phyloP scores from a whole-genome alignment of 2,113 vertebrate species.

The Petrocephalus microphthalmus region DNA sequence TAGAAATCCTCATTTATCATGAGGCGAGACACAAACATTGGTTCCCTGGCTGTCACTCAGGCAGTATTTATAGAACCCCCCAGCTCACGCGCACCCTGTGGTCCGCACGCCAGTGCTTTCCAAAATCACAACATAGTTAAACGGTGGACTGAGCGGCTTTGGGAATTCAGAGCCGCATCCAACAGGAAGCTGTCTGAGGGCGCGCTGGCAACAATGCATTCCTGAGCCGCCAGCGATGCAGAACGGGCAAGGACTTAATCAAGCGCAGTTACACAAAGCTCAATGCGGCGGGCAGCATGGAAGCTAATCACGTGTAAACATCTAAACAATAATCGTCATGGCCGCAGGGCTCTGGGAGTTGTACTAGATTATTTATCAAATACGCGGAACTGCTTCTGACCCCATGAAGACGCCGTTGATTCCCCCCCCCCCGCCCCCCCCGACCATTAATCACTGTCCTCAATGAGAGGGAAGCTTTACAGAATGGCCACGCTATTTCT shows the following conservation, averaged over 20 bases:
- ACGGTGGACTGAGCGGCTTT: conserved; percentile 61
- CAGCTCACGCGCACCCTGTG: not conserved
- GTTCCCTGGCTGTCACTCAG: not conserved
- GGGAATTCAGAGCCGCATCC: conserved; percentile 52
- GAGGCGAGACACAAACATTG: not conserved
- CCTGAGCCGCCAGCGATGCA: conserved; percentile 47
- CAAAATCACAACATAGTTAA: conserved; percentile 51
- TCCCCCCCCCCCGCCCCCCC: conserved; percentile 23
- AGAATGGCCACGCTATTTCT: conserved; percentile 36
- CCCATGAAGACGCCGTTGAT: conserved; percentile 43
- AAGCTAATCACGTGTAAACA: conserved; percentile 57
- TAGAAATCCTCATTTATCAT: not conserved
- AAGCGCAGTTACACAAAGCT: conserved; percentile 52
- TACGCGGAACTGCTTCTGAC: conserved; percentile 59
- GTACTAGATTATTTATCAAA: conserved; percentile 55
- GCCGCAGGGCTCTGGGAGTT: conserved; percentile 51
- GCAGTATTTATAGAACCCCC: not conserved
- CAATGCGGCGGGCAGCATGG: conserved; percentile 32
- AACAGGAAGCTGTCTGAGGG: conserved; percentile 40
- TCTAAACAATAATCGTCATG: conserved; percentile 49
- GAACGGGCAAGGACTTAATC: conserved; percentile 60
- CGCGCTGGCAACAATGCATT: conserved; percentile 49
- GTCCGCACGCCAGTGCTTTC: not conserved
- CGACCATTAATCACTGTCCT: conserved; percentile 55
- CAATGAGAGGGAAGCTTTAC: conserved; percentile 47